Conservation (phyloP, 2,113 vertebrate species). For the Forbesichthys papilliferus region DNA sequence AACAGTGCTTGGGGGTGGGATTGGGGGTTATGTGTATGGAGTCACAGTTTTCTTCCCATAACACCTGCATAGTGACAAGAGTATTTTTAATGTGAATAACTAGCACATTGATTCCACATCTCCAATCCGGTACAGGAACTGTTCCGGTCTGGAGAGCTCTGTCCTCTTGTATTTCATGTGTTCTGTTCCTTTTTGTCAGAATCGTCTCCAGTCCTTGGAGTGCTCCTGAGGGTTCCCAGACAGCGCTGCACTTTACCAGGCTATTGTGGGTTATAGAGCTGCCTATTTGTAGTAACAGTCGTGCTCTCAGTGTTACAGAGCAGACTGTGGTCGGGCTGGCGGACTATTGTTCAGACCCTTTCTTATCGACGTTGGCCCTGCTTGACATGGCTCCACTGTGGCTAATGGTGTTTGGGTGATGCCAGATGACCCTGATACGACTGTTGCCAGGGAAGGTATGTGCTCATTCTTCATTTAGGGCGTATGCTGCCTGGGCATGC, state of each 20-base stretch:
- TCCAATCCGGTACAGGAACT: too few species aligned
- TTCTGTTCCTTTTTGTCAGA: neutral
- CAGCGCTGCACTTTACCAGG: conserved; percentile 10
- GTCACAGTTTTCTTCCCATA: neutral
- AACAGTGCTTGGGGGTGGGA: neutral
- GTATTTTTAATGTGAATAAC: conserved; percentile 2
- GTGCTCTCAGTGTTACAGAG: conserved; percentile 29
- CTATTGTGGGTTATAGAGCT: conserved; percentile 23
- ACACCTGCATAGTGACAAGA: too few species aligned
- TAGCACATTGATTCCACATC: too few species aligned
- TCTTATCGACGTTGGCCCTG: conserved; percentile 47
- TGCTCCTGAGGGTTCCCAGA: conserved; percentile 38
- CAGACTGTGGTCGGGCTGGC: conserved; percentile 32
- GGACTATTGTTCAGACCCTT: conserved; percentile 22
- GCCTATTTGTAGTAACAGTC: conserved; percentile 30
- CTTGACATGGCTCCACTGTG: conserved; percentile 39
- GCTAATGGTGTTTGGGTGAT: conserved; percentile 51
- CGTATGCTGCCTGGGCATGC: conserved; percentile 13
- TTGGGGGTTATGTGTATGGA: neutral
- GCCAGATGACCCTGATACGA: conserved; percentile 26
- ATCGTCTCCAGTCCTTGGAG: conserved; percentile 8
- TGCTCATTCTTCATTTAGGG: conserved; percentile 36
- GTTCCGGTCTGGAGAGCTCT: neutral
- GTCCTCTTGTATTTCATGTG: conserved; percentile 10
- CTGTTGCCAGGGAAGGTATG: conserved; percentile 30